Evolutionary conservation across 1,140 invertebrate species (phyloP).

Genomic region (Saxidomus purpurata): DNA sequence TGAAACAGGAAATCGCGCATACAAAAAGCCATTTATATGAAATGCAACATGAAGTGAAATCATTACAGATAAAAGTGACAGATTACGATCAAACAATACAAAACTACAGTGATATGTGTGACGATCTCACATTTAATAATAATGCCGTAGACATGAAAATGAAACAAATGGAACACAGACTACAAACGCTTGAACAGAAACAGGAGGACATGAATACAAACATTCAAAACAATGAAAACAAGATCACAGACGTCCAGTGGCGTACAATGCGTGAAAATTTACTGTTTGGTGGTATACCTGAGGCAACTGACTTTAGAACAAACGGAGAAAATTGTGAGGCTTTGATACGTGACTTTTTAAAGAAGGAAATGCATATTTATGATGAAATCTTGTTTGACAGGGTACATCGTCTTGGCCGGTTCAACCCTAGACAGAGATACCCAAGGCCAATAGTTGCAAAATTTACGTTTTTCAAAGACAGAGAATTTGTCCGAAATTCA

Average conservation of each 20-base stretch:
- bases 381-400: constrained; percentile 20
- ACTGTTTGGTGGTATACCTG: constrained; percentile 6
- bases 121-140: background rate
- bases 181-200: background rate
- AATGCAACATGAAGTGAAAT: no score
- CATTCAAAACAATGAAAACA: background rate
- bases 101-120: background rate
- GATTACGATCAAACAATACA: no score
- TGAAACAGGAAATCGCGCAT: no score
- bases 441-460: constrained; percentile 12
- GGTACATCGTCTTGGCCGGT: background rate
- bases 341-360: background rate
- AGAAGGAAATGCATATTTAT: constrained; percentile 12
- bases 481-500: background rate
- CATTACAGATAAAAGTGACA: no score
- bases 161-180: background rate
- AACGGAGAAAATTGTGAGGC: constrained; percentile 9
- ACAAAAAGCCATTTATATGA: no score
- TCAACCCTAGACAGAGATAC: background rate
- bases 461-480: constrained; percentile 44
- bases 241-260: constrained; percentile 5
- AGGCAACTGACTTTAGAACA: background rate
- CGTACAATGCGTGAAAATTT: constrained; percentile 21
- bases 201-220: background rate
- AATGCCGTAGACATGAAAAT: background rate